These are phyloP conservation scores for Xestoiulus laeticollis DNA, from an alignment of 2,888 invertebrate species.

Conservation along the genomic window DNA sequence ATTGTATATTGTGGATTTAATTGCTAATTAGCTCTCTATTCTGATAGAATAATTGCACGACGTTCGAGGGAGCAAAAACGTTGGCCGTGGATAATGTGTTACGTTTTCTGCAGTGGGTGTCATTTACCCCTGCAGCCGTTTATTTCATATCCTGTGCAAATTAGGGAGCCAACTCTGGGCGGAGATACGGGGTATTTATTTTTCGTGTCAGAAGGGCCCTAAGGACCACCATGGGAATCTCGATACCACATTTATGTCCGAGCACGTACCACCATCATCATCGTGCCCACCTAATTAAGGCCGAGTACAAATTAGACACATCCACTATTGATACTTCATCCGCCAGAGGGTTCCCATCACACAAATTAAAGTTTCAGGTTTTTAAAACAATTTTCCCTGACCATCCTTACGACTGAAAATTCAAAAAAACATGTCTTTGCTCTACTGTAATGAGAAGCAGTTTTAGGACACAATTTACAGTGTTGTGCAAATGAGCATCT, in stretches of 20 bases:
- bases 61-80: not conserved
- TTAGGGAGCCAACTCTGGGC: not conserved
- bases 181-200: not conserved
- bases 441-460: no score
- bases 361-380: no score
- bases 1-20: not conserved
- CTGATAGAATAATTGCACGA: not conserved
- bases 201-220: not conserved
- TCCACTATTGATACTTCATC: not conserved
- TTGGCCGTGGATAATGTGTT: not conserved
- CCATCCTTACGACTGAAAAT: no score
- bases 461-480: no score
- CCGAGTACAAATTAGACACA: not conserved
- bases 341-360: not conserved
- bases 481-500: no score
- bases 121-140: not conserved
- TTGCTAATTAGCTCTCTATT: not conserved
- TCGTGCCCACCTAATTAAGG: not conserved
- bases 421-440: no score
- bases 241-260: not conserved
- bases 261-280: not conserved
- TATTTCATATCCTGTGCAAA: conserved; percentile 14
- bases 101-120: not conserved
- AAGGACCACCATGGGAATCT: conserved; percentile 22
- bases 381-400: no score